phyloP scores from a whole-genome alignment of 2,888 invertebrate genomes.

The Amiota communis region DNA sequence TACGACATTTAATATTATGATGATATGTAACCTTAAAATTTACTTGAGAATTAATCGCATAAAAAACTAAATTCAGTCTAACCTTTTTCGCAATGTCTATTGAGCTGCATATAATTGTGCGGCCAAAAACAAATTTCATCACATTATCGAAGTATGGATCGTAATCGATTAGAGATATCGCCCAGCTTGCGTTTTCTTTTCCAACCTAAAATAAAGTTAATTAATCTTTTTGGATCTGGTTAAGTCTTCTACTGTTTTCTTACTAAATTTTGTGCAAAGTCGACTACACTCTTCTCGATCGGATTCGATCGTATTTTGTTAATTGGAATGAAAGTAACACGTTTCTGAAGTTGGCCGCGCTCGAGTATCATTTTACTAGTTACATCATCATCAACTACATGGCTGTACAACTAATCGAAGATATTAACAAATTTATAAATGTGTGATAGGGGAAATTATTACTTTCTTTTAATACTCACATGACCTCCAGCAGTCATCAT shows the following conservation, averaged over 20 bases:
- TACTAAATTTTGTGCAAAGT: background rate
- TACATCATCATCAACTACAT: too few relatives aligned
- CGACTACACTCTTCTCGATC: too few relatives aligned
- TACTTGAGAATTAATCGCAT: background rate
- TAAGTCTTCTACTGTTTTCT: background rate
- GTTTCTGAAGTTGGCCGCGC: too few relatives aligned
- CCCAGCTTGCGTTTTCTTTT: slow-evolving; percentile 85
- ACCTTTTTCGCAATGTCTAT: slow-evolving; percentile 83
- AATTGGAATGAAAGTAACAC: slow-evolving; percentile 93
- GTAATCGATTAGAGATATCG: slow-evolving; percentile 85
- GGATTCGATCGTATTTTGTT: slow-evolving; percentile 84
- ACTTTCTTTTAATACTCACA: slow-evolving; percentile 76
- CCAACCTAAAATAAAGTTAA: slow-evolving; percentile 77
- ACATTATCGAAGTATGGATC: slow-evolving; percentile 80
- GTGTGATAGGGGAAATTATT: too few relatives aligned
- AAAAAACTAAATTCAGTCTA: background rate
- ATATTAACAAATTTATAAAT: too few relatives aligned
- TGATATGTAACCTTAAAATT: slow-evolving; percentile 81
- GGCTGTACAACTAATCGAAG: too few relatives aligned
- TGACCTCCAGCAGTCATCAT: slow-evolving; percentile 89
- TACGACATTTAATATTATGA: slow-evolving; percentile 78
- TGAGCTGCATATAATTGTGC: slow-evolving; percentile 86
- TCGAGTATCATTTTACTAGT: too few relatives aligned
- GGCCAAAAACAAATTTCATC: slow-evolving; percentile 92
- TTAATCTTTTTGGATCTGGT: background rate